Evolutionary conservation across 2,797 vertebrate species (phyloP), one percentile per base, ranked within the genome.

Genomic region (Florisuga fusca): DNA sequence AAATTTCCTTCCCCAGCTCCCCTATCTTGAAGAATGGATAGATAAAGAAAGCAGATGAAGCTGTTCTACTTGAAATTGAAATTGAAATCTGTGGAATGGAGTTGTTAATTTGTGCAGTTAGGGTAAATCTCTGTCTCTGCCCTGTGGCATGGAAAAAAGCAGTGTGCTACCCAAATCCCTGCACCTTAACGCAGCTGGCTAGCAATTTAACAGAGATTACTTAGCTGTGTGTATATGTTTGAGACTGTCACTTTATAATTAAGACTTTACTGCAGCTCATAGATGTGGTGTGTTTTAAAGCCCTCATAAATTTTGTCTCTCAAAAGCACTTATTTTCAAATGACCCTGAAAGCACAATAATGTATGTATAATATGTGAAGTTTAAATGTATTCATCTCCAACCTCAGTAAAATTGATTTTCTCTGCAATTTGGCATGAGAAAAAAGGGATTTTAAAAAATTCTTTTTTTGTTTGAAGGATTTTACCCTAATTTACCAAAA

Each of bases 191-290:
- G 80, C 78, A 61, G 27, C 21, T 75, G 25, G 18, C 59, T 73
- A 27, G 45, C 51, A 51, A 86, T 71, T 83, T 61, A 66, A 50
- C 17, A 79, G 46, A 62, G 16, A 69, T 82, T 82, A 20, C 34
- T 78, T 78, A 73, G 12, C 10, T 79, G 10, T 66, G 15, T 50
- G 6, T 51, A 17, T 63, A n/a, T n/a, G 8, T 76, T 59, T 74
- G 87, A 89, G 45, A 45, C 5, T 74, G 27, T 25, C 21, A n/a
- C 31, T 93, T 92, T 90, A 83, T 63, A 53, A 92, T 84, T 90
- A 86, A 75, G 50, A 41, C 15, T 84, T 89, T 92, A 38, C 38
- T 48, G 25, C 53, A 83, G 15, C 26, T 92, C 6, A 34, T 23
- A 54, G 33, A 77, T 7, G 29, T 1, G 1, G 8, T 74, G 15